Evolutionary conservation across 2,113 vertebrate species (phyloP), one percentile per base, ranked within the genome.

Genomic region (Sinocyclocheilus maitianheensis): DNA sequence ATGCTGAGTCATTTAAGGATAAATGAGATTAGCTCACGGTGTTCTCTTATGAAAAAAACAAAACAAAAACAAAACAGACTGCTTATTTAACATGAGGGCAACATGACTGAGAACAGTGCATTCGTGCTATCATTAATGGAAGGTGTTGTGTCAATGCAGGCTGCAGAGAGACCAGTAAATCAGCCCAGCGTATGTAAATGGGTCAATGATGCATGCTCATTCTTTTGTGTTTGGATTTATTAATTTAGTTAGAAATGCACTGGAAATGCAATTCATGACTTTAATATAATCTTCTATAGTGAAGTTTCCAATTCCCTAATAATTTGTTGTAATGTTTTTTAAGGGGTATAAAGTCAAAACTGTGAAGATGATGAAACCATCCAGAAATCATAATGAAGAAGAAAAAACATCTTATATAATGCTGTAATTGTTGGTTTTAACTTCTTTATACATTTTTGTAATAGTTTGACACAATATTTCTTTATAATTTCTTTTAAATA

Each of bases 1-100:
- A 67, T 26, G n/a, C 24, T 26, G 40, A 69, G 80, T 69, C 67
- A 34, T 71, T 83, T 37, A 37, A n/a, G 11, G 26, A 24, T 55
- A 58, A 82, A 83, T 43, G 48, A n/a, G 18, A 74, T 58, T 51
- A 74, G 65, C 67, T 74, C 48, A 24, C 67, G 18, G 67, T 72
- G 81, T 58, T 13, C 48, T 58, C 5, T 53, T 40, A 51, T 51
- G 16, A 30, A 63, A 65, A 77, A 43, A 34, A 2, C 1, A 30
- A 30, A 30, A 30, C 30, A 30, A 30, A 30, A 30, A 30, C 30
- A 40, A 43, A 26, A 79, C 77, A 79, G 5, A 22, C 20, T 67
- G 20, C 58, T 46, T 67, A 65, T 48, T 53, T 20, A 22, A 69
- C 20, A 24, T 18, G 26, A 34, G 43, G 26, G 18, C 51, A n/a